Conservation (phyloP, 2,888 invertebrate species). For the Zelleria hepariella region DNA sequence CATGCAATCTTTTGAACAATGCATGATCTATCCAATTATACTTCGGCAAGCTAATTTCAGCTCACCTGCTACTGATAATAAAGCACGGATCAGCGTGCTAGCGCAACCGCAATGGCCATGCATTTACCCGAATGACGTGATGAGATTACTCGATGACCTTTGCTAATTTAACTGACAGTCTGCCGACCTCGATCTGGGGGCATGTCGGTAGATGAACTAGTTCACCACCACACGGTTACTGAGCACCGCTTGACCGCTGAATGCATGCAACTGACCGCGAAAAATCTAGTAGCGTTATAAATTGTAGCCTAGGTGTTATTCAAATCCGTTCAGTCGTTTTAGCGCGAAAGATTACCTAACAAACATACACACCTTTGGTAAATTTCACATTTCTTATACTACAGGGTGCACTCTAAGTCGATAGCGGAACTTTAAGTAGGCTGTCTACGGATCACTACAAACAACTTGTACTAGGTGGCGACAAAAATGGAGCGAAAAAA, state of each 20-base stretch:
- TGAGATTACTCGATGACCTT: constrained; percentile 2
- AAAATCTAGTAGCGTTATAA: too few relatives aligned
- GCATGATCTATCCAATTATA: neutral
- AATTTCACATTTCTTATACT: too few relatives aligned
- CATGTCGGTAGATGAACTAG: neutral
- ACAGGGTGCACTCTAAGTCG: too few relatives aligned
- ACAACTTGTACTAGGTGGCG: too few relatives aligned
- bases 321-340: too few relatives aligned
- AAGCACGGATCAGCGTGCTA: neutral
- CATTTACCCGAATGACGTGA: constrained; percentile 2
- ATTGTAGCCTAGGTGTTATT: too few relatives aligned
- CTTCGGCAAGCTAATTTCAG: neutral
- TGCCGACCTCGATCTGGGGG: neutral
- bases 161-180: constrained; percentile 1
- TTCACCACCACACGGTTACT: neutral
- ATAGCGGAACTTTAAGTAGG: too few relatives aligned
- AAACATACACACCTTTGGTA: too few relatives aligned
- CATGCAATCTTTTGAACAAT: neutral
- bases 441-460: too few relatives aligned
- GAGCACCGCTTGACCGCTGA: neutral
- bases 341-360: too few relatives aligned
- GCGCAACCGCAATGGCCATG: neutral
- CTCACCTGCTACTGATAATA: neutral
- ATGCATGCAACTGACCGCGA: neutral
- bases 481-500: too few relatives aligned